Conservation (phyloP, 1,140 invertebrate species). For the Bacillus rossius region DNA sequence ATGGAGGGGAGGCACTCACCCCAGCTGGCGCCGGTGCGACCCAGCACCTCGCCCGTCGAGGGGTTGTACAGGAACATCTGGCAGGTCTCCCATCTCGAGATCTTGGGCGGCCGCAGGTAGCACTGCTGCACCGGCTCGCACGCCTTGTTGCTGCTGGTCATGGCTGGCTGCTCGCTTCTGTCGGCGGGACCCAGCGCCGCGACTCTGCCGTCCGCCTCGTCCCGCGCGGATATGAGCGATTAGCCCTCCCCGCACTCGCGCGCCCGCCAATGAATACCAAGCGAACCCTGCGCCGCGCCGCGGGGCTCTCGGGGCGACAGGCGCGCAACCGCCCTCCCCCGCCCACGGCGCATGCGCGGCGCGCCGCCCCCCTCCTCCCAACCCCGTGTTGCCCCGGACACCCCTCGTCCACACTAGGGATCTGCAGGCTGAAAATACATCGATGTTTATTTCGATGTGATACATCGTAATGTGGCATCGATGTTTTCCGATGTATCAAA, state of each 20-base stretch:
- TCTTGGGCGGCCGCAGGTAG: conserved; percentile 12
- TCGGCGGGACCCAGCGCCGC: neutral
- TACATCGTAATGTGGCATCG: too few species aligned
- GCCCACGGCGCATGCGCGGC: neutral
- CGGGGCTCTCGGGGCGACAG: neutral
- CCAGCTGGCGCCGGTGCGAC: conserved; percentile 19
- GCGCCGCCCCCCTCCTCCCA: neutral
- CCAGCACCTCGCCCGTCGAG: conserved; percentile 10
- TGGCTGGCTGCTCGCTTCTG: too few species aligned
- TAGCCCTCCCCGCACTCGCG: neutral
- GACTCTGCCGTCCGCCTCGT: neutral
- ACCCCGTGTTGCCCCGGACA: too few species aligned
- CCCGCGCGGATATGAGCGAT: conserved; percentile 7
- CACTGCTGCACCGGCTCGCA: conserved; percentile 4
- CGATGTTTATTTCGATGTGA: too few species aligned
- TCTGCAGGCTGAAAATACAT: too few species aligned
- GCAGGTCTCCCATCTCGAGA: conserved; percentile 13
- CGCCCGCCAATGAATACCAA: too few species aligned
- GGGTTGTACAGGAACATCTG: conserved; percentile 16
- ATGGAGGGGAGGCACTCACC: conserved; percentile 9
- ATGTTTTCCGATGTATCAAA: too few species aligned
- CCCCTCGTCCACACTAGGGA: too few species aligned
- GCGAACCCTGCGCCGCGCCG: neutral
- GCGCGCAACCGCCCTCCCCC: neutral
- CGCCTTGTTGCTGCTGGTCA: too few species aligned